Base-by-base conservation (phyloP, 2,113 vertebrate species). In the Progne subis region DNA sequence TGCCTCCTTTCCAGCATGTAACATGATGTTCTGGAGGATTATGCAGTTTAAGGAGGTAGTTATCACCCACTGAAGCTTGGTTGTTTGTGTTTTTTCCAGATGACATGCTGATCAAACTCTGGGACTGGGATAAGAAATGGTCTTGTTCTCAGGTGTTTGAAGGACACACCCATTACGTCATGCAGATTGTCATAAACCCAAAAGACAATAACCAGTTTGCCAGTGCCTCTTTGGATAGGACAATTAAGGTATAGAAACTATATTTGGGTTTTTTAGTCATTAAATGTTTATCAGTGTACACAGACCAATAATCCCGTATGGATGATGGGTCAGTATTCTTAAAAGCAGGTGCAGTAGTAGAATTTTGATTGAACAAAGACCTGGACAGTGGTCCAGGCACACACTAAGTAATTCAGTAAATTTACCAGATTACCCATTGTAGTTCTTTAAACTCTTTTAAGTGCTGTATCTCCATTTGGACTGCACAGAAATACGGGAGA, bases 111-210 rank as follows among this genome's bases (percentile, higher is more conserved):
- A 99, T 99, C 97, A 99, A 99, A 86, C 98, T 99, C 13, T 99
- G 99, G 99, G 99, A 99, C 97, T 99, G 99, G 99, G 99, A 99
- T 95, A 99, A 99, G 97, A 99, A 99, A 83, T 99, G 99, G 99
- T 98, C 99, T 11, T 99, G 99, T 96, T 99, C 99, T 92, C 99
- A 99, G 94, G 99, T 99, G 88, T 99, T 99, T 98, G 99, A 99
- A 97, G 99, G 99, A 75, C 99, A 99, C 88, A 99, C 99, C n/a
- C 99, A 99, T 96, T 99, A 99, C 3, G 99, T 99, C 64, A 99
- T 99, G 99, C 99, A 99, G 97, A 99, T 99, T 89, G 99, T 99
- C 86, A 99, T 99, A 95, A 99, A 99, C 95, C 99, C 99, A 18
- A 99, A 99, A 95, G 99, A 99, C 94, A 99, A 99, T 94, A 99